Evolutionary conservation across 2,797 vertebrate genomes (phyloP), one percentile per base, ranked within the genome.

Genomic region (Hipposideros larvatus): DNA sequence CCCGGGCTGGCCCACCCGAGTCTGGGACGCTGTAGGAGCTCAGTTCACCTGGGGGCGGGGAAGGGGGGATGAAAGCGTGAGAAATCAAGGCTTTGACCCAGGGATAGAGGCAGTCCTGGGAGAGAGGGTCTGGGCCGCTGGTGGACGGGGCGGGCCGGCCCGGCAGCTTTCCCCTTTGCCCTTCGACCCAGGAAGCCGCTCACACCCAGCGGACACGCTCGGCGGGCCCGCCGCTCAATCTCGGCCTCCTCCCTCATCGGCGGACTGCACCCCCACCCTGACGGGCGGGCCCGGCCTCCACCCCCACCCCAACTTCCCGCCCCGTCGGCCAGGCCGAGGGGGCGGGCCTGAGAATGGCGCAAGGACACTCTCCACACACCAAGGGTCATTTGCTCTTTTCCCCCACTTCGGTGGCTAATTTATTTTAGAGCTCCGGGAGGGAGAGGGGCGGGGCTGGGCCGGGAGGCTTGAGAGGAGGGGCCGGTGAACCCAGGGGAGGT

Each of bases 261-360:
- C 7, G 0, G 65, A 43, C 46, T 1, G 83, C 73, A 63, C 77
- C 46, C 74, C 83, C 5, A 34, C 66, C 74, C 88, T 43, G 74
- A 53, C 84, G 26, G 0, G 95, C 82, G 46, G 3, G 84, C 75
- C 31, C 0, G 13, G 57, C 68, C 90, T 74, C 83, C 91, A 43
- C 90, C 79, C 84, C 95, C 93, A 63, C 96, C 89, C 83, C 98
- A 96, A 97, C 96, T 98, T 98, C 97, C 97, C 96, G 96, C 96
- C 96, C 91, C 78, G 93, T 97, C 91, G 90, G 96, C 92, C 91
- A 0, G 51, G 96, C 87, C 46, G 71, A 95, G 96, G 97, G 84
- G 71, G 75, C 71, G n/a, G 80, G 90, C 77, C 91, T 15, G 94
- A 90, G 96, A 86, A 95, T 57, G 91, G 91, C 80, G 89, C 95